Percentiles rank a stretch among this genome's conserved stretches.
phyloP scores from a whole-genome alignment of 2,888 invertebrate genomes.

The Stenichneumon culpator region DNA sequence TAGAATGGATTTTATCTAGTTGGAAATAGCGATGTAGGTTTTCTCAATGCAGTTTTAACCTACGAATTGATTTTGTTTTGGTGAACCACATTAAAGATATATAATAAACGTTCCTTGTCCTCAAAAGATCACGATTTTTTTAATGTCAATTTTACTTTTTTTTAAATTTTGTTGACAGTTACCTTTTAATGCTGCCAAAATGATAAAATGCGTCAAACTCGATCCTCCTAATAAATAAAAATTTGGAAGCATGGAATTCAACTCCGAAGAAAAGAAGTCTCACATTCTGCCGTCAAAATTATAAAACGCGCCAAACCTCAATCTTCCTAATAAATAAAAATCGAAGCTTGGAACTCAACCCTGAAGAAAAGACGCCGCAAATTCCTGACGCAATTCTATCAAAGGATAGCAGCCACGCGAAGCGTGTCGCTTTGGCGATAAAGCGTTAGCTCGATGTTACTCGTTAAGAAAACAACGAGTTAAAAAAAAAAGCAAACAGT shows the following conservation, averaged over 20 bases:
- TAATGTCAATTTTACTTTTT: background rate
- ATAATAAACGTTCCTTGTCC: too few species aligned
- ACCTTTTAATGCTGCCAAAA: background rate
- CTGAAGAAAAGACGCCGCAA: background rate
- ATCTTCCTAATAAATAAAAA: background rate
- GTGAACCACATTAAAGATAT: too few species aligned
- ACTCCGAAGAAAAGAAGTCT: too few species aligned
- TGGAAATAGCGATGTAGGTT: too few species aligned
- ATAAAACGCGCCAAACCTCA: background rate
- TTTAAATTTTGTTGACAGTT: too few species aligned
- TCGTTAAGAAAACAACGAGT: constrained; percentile 50
- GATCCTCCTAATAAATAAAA: background rate
- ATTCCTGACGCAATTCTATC: constrained; percentile 17
- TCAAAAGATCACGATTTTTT: background rate
- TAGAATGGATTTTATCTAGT: background rate
- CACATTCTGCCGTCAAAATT: background rate
- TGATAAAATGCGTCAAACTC: background rate
- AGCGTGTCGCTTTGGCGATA: constrained; percentile 35
- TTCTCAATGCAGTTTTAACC: too few species aligned
- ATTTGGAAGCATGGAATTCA: background rate
- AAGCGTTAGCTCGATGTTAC: constrained; percentile 30
- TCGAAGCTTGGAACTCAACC: background rate
- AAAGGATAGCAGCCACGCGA: constrained; percentile 40
- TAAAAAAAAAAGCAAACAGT: constrained; percentile 33
- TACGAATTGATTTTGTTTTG: too few species aligned